Conservation (phyloP, 2,888 invertebrate genomes). For the Sarcophaga variegata region DNA sequence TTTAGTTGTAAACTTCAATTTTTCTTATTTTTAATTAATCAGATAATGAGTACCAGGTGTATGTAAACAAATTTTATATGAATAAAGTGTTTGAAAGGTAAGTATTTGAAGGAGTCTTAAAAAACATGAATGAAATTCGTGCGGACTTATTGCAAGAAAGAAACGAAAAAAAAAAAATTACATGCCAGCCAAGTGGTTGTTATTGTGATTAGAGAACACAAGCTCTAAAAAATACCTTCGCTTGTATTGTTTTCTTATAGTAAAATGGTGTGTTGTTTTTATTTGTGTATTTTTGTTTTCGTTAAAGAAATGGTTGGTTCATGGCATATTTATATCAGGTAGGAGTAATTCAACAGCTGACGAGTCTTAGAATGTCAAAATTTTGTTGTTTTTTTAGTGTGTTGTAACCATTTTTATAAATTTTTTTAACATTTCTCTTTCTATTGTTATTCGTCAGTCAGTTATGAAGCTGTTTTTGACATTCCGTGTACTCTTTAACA, state of each 20-base stretch:
- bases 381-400: too few species aligned
- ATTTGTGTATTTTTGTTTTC: conserved; percentile 60
- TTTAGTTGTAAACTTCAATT: conserved; percentile 40
- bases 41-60: conserved; percentile 49
- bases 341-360: too few species aligned
- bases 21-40: conserved; percentile 34
- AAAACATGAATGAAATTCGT: conserved; percentile 39
- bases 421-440: too few species aligned
- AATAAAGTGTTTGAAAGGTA: conserved; percentile 57
- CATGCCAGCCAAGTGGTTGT: conserved; percentile 61
- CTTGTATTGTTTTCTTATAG: conserved; percentile 70
- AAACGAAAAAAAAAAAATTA: conserved; percentile 18
- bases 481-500: too few species aligned
- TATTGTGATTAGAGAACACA: conserved; percentile 37
- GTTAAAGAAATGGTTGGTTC: conserved; percentile 51
- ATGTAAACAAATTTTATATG: conserved; percentile 32
- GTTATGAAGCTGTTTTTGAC: too few species aligned
- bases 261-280: conserved; percentile 70
- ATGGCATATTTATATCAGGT: too few species aligned
- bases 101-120: conserved; percentile 23
- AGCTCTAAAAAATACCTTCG: conserved; percentile 56
- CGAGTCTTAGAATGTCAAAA: too few species aligned
- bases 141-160: not conserved
- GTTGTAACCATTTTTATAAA: too few species aligned
- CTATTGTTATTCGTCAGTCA: too few species aligned